Conservation (phyloP, 2,888 invertebrate species). For the Tinea semifulvella region DNA sequence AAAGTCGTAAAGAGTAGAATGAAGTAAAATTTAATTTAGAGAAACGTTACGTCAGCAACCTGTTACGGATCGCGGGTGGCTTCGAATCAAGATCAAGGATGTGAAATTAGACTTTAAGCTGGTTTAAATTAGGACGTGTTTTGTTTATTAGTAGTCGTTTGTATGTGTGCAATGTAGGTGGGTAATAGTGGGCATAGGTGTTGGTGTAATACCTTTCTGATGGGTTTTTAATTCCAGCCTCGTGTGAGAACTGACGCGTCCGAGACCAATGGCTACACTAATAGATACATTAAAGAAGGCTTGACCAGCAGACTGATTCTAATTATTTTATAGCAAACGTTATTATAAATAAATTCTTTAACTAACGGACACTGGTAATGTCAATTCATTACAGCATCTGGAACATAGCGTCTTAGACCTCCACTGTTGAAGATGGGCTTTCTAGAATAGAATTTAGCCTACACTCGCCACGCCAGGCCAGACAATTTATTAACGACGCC, state of each 20-base stretch:
- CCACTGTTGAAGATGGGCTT: no score
- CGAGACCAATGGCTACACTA: conserved; percentile 36
- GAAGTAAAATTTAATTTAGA: background rate
- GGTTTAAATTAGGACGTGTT: background rate
- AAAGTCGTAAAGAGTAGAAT: background rate
- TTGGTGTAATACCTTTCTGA: conserved; percentile 58
- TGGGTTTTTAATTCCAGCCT: conserved; percentile 56
- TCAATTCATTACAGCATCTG: no score
- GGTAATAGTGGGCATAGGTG: no score
- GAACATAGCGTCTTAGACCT: no score
- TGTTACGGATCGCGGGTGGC: conserved; percentile 11
- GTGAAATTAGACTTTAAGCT: conserved; percentile 1
- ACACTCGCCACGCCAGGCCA: no score
- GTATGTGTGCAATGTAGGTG: conserved; percentile 25
- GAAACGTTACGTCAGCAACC: conserved; percentile 8
- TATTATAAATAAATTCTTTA: no score
- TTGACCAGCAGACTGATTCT: no score
- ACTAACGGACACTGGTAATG: no score
- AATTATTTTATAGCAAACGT: no score
- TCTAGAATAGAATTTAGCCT: no score
- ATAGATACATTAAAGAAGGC: conserved; percentile 48
- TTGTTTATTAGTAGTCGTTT: background rate
- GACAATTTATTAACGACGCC: no score
- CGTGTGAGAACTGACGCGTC: conserved; percentile 44
- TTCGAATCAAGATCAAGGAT: background rate